Percentiles rank a stretch among this genome's conserved stretches.
phyloP scores from a whole-genome alignment of 2,888 invertebrate genomes.

The Habrosyne pyritoides region DNA sequence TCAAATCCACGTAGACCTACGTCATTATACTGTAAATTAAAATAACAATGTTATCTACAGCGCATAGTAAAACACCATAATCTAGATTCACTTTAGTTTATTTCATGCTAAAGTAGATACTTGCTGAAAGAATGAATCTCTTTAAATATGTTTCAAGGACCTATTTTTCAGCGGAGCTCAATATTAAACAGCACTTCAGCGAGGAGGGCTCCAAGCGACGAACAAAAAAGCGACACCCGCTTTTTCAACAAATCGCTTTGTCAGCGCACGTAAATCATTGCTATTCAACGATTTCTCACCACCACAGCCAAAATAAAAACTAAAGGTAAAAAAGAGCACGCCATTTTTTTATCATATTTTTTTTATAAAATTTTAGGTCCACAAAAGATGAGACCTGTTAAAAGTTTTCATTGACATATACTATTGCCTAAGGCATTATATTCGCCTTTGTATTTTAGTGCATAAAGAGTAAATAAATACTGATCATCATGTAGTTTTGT shows the following conservation, averaged over 20 bases:
- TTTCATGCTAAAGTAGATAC: not conserved
- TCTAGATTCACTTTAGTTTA: not conserved
- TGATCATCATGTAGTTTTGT: no score
- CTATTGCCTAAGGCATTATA: no score
- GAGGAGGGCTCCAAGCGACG: slow-evolving; percentile 18
- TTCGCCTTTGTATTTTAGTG: no score
- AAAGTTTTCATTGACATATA: no score
- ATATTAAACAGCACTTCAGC: slow-evolving; percentile 6
- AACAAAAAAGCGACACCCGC: slow-evolving; percentile 18
- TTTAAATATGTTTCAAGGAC: slow-evolving; percentile 5
- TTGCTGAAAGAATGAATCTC: not conserved
- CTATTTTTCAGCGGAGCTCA: slow-evolving; percentile 9
- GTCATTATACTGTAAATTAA: no score
- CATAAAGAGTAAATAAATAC: no score
- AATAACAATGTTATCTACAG: not conserved
- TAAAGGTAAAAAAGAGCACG: not conserved
- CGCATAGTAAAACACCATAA: not conserved
- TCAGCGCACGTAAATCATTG: slow-evolving; percentile 25
- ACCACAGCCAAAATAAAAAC: not conserved
- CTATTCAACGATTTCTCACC: slow-evolving; percentile 5
- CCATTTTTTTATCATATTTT: not conserved
- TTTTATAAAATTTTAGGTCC: no score
- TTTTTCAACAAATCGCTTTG: slow-evolving; percentile 27
- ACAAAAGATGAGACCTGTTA: no score
- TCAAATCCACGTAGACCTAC: no score